Percentiles rank a stretch among this genome's conserved stretches.
Evolutionary conservation across 2,113 vertebrate genomes (phyloP).

Genomic region (Zosterops borbonicus): DNA sequence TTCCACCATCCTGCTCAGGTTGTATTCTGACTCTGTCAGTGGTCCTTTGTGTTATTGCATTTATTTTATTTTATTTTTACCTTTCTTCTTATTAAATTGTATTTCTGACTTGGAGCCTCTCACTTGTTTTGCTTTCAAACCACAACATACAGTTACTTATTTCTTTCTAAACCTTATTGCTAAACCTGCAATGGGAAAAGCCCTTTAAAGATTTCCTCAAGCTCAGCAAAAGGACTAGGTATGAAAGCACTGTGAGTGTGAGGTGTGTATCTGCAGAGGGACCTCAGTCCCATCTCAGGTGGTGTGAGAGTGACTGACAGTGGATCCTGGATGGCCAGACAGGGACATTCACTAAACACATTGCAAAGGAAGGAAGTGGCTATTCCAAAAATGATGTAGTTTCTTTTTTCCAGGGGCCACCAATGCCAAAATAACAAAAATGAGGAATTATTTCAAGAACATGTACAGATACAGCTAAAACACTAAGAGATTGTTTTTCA

Average conservation of each 20-base stretch:
- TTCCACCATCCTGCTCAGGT: too few species aligned
- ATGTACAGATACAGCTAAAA: neutral
- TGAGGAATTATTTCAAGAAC: neutral
- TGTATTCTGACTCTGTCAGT: too few species aligned
- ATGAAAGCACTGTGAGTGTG: neutral
- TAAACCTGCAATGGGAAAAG: neutral
- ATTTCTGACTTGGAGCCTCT: too few species aligned
- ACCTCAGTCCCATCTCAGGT: accelerated
- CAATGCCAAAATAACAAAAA: neutral
- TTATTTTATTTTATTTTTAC: too few species aligned
- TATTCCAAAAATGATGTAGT: neutral
- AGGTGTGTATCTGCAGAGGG: neutral
- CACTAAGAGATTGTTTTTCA: neutral
- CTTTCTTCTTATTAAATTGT: too few species aligned
- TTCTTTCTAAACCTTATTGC: neutral
- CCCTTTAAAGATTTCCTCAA: neutral
- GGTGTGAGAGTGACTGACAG: neutral
- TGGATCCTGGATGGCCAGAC: neutral
- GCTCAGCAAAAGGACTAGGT: neutral
- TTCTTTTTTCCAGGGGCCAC: neutral
- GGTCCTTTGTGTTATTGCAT: too few species aligned
- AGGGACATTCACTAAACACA: neutral
- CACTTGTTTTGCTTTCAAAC: too few species aligned
- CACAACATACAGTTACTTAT: neutral
- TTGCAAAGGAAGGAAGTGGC: neutral